phyloP scores from a whole-genome alignment of 1,140 invertebrate species.

The Ectropis grisescens region DNA sequence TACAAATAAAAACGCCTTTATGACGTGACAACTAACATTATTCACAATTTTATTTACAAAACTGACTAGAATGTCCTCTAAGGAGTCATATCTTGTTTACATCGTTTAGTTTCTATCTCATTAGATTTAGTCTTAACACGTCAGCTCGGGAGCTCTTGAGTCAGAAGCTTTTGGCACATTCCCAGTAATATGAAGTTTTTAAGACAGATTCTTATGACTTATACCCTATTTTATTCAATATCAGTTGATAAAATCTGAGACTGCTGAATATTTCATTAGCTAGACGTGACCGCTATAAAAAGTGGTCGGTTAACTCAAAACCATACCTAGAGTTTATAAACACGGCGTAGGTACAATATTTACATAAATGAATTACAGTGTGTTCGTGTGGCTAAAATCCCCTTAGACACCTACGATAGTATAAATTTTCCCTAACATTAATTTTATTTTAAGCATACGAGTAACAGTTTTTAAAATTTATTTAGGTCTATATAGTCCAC shows the following conservation, averaged over 20 bases:
- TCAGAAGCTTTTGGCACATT: constrained; percentile 61
- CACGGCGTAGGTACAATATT: constrained; percentile 52
- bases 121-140: too few species aligned
- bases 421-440: constrained; percentile 62
- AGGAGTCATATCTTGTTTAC: constrained; percentile 45
- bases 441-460: constrained; percentile 60
- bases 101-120: constrained; percentile 36
- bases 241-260: constrained; percentile 17
- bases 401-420: constrained; percentile 52
- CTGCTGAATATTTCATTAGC: constrained; percentile 6
- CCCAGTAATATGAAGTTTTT: constrained; percentile 42
- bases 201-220: constrained; percentile 23
- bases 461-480: constrained; percentile 66
- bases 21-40: constrained; percentile 57
- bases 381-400: constrained; percentile 47
- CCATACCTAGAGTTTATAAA: constrained; percentile 14
- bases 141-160: too few species aligned
- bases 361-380: constrained; percentile 36
- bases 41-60: constrained; percentile 66
- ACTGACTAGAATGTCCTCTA: constrained; percentile 61
- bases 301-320: too few species aligned
- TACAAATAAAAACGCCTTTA: constrained; percentile 58
- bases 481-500: constrained; percentile 49
- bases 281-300: too few species aligned
- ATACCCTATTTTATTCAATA: constrained; percentile 15